phyloP scores from a whole-genome alignment of 2,888 invertebrate species.

The Aricia artaxerxes region DNA sequence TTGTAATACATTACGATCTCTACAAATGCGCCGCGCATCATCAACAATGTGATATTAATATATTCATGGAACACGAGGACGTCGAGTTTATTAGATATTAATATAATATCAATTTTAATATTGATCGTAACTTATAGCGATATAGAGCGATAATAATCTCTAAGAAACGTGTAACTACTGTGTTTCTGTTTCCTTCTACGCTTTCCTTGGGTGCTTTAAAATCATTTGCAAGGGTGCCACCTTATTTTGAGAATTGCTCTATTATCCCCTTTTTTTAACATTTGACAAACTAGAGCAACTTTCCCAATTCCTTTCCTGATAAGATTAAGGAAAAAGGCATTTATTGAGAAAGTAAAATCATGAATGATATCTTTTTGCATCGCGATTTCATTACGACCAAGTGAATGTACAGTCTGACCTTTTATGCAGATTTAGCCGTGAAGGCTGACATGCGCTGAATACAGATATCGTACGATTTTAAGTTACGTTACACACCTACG shows the following conservation, averaged over 20 bases:
- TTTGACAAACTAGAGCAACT: too few species aligned
- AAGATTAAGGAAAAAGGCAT: neutral
- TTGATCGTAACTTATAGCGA: neutral
- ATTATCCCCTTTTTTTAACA: too few species aligned
- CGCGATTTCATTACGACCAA: constrained; percentile 27
- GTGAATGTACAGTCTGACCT: constrained; percentile 40
- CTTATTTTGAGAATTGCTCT: too few species aligned
- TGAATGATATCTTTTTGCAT: constrained; percentile 6
- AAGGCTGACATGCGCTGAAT: constrained; percentile 32
- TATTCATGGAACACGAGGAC: constrained; percentile 20
- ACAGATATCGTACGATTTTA: constrained; percentile 34
- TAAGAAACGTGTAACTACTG: too few species aligned
- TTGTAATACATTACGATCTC: constrained; percentile 5
- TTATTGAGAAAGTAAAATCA: neutral
- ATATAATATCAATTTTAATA: constrained; percentile 4
- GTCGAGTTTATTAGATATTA: constrained; percentile 4
- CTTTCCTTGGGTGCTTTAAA: too few species aligned
- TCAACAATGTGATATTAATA: neutral
- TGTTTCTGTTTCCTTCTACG: neutral
- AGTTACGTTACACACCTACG: constrained; percentile 13
- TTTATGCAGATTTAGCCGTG: constrained; percentile 34
- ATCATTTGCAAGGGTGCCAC: too few species aligned
- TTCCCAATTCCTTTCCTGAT: neutral
- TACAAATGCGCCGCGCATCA: constrained; percentile 4
- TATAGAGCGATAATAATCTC: neutral